Percentiles rank a stretch among this genome's conserved stretches.
Conservation (phyloP, 1,140 invertebrate species). For the Rhagoletis pomonella region DNA sequence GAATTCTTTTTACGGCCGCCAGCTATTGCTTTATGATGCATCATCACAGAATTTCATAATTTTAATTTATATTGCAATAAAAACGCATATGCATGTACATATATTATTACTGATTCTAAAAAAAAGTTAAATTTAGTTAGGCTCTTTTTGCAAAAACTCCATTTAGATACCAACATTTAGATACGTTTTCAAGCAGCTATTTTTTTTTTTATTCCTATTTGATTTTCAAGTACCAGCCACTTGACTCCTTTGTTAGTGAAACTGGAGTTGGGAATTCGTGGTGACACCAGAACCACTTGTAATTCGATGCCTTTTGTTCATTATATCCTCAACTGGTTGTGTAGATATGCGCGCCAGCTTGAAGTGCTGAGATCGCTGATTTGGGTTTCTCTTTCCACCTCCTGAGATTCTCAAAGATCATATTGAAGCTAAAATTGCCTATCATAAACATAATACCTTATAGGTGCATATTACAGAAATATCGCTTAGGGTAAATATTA, state of each 20-base stretch:
- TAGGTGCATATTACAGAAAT: too few species aligned
- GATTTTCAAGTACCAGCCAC: conserved; percentile 15
- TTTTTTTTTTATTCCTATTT: not conserved
- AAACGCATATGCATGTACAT: too few species aligned
- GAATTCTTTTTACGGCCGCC: too few species aligned
- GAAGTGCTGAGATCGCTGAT: not conserved
- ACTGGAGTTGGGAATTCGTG: conserved; percentile 13
- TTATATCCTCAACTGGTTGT: not conserved
- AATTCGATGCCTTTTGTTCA: not conserved
- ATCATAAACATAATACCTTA: too few species aligned
- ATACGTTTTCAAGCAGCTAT: not conserved
- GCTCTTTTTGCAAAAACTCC: not conserved
- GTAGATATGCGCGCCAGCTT: not conserved
- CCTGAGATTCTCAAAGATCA: too few species aligned
- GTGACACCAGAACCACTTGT: not conserved
- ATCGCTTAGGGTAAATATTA: too few species aligned
- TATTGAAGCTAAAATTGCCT: too few species aligned
- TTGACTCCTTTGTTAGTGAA: conserved; percentile 30
- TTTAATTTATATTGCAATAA: too few species aligned
- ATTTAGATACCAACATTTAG: not conserved
- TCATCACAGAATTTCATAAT: too few species aligned
- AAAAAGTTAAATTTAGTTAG: not conserved
- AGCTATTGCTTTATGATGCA: too few species aligned
- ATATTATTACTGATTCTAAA: too few species aligned
- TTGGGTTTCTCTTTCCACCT: too few species aligned